A percentile compares a stretch with the other conserved stretches of the same genome.
phyloP scores from a whole-genome alignment of 2,797 vertebrate species.

The Centroberyx gerrardi region DNA sequence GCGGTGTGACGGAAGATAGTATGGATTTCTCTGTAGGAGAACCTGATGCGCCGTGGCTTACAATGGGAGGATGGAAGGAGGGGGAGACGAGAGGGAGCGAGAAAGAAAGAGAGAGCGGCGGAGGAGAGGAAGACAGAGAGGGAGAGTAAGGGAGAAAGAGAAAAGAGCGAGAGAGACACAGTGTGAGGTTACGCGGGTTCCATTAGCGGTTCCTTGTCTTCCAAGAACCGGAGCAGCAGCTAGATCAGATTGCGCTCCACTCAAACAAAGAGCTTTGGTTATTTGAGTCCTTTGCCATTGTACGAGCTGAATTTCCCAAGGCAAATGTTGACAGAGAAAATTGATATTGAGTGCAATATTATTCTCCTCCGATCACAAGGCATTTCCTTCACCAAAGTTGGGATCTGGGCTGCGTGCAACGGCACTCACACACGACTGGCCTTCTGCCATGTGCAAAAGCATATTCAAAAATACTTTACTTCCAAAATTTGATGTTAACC shows the following conservation, averaged over 20 bases:
- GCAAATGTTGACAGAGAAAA: conserved; percentile 80
- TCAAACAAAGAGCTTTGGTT: conserved; percentile 80
- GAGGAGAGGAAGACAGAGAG: background rate
- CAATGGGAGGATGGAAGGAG: conserved; percentile 41
- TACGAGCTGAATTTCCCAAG: conserved; percentile 73
- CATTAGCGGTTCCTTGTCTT: conserved; percentile 78
- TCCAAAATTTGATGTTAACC: background rate
- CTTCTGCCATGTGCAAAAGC: background rate
- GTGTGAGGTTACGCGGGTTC: conserved; percentile 76
- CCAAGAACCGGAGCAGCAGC: conserved; percentile 72
- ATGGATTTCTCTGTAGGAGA: conserved; percentile 54
- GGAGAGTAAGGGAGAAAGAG: background rate
- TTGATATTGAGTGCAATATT: conserved; percentile 74
- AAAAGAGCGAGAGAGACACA: conserved; percentile 43
- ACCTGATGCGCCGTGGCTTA: conserved; percentile 42
- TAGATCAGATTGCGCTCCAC: conserved; percentile 77
- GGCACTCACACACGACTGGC: background rate
- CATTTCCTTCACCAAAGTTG: conserved; percentile 51
- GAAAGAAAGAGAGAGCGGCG: background rate
- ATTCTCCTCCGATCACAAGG: conserved; percentile 65
- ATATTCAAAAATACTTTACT: background rate
- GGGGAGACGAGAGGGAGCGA: background rate
- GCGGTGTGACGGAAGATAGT: conserved; percentile 34
- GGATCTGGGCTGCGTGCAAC: conserved; percentile 7
- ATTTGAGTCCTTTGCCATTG: conserved; percentile 73